phyloP scores from a whole-genome alignment of 2,888 invertebrate species.

The Spilarctia lutea region DNA sequence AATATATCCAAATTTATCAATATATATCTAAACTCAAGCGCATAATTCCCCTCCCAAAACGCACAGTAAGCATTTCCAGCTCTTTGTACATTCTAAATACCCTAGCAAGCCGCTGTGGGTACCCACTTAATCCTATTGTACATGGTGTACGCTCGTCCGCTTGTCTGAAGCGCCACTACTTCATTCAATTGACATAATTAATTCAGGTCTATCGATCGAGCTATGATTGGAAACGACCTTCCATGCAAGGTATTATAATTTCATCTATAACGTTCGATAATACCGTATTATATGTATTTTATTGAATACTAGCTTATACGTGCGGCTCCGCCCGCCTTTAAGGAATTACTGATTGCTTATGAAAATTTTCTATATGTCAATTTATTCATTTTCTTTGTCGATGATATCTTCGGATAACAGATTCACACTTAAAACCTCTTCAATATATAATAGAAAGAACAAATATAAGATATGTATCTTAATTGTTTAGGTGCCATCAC shows the following conservation, averaged over 20 bases:
- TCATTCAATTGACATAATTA: constrained; percentile 37
- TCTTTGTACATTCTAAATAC: constrained; percentile 13
- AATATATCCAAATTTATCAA: not conserved
- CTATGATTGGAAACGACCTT: constrained; percentile 37
- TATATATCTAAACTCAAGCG: constrained; percentile 27
- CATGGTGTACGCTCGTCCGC: constrained; percentile 14
- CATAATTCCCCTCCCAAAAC: not conserved
- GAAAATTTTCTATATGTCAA: no score
- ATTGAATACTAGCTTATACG: not conserved
- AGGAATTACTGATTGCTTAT: no score
- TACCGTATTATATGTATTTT: not conserved
- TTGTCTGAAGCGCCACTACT: constrained; percentile 27
- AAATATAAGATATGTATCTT: no score
- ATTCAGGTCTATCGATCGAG: constrained; percentile 46
- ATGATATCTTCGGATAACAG: no score
- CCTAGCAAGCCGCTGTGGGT: constrained; percentile 1
- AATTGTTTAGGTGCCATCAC: no score
- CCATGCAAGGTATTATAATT: not conserved
- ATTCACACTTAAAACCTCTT: no score
- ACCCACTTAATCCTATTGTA: constrained; percentile 13
- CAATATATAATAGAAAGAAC: no score
- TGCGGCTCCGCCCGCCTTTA: no score
- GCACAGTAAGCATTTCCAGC: not conserved
- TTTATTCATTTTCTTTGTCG: no score
- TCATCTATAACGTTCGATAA: constrained; percentile 6